Base-by-base conservation (phyloP, 2,113 vertebrate genomes). In the Siniperca knerii region DNA sequence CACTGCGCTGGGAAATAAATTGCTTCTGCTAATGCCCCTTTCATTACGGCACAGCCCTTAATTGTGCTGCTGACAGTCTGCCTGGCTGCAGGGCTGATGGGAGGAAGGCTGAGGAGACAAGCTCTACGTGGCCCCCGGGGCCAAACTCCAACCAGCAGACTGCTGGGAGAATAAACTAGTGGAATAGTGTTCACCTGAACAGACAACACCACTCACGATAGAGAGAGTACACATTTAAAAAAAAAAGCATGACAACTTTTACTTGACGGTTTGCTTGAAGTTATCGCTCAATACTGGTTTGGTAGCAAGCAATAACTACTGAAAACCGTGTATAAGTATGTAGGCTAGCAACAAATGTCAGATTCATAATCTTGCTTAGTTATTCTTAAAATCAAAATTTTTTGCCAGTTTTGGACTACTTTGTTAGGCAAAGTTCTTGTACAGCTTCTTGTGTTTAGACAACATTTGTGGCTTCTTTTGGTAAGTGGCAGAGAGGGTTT, bases 11-110 rank as follows among this genome's bases (percentile, higher is more conserved):
- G 85, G 93, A 93, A 94, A 93, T 92, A 94, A 94, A 95, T 94
- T 94, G 93, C 92, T 91, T 91, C 90, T 92, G 92, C 90, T 94
- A 93, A 94, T 93, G 91, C 90, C 83, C 89, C 92, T 90, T 93
- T 95, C 92, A 94, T 94, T 94, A 94, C 50, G 69, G 86, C 88
- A 77, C 86, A 88, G 92, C 80, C 87, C 87, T 92, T 93, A 94
- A 94, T 93, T 94, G 92, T 91, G 84, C 91, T 85, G 88, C 91
- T 85, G 92, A 93, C 92, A 91, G 85, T 83, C 84, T 58, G 87
- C 69, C 84, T 76, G 87, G 90, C 93, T 89, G 82, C 81, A 67
- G 91, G 93, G 89, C 77, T 88, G 94, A 93, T 83, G 89, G 85
- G 89, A 78, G 80, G 68, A 87, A 68, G 75, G 87, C 70, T 50